Base-by-base conservation (phyloP, 2,797 vertebrate genomes). In the Coregonus suidteri region DNA sequence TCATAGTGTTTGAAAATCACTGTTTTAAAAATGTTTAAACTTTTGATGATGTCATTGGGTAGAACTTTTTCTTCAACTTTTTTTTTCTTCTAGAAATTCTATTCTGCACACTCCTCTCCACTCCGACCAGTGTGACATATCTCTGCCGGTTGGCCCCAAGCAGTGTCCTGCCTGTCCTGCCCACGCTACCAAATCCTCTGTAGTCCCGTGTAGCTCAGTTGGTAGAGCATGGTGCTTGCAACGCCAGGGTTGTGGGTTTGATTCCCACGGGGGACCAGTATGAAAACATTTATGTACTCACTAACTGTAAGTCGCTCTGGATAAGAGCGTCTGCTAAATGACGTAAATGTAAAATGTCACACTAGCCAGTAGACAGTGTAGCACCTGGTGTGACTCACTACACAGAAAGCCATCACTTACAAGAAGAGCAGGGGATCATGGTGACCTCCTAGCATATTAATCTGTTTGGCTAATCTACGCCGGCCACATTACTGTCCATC, bases 401-500 rank as follows among this genome's bases (percentile, higher is more conserved):
- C 75, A 70, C 84, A 83, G 88, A 89, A 90, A 84, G 78, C 81
- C 78, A 76, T 87, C 87, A 92, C 89, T 93, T 89, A 92, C 89
- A 90, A 93, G 89, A 92, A 91, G 85, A 77, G 59, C 83, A 85
- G 82, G 37, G 53, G 77, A 89, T 80, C 83, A 85, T 78, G 18
- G 86, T 88, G 90, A 93, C 88, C 89, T 92, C 87, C 85, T 89
- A 93, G 91, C 89, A 81, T 85, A 92, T 93, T 91, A 90, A 91
- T 91, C 89, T 89, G 85, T 89, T 91, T 91, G 85, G 86, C 88
- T 92, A 90, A 90, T 92, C 91, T 86, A 87, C 89, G 81, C 85
- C 89, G 88, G 88, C 85, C 91, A 82, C 83, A 93, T 95, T 93
- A 93, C 91, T 92, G 93, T 93, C 92, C 73, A 75, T 87, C 87